Evolutionary conservation across 2,888 invertebrate species (phyloP).

Genomic region (Seladonia tumulorum): DNA sequence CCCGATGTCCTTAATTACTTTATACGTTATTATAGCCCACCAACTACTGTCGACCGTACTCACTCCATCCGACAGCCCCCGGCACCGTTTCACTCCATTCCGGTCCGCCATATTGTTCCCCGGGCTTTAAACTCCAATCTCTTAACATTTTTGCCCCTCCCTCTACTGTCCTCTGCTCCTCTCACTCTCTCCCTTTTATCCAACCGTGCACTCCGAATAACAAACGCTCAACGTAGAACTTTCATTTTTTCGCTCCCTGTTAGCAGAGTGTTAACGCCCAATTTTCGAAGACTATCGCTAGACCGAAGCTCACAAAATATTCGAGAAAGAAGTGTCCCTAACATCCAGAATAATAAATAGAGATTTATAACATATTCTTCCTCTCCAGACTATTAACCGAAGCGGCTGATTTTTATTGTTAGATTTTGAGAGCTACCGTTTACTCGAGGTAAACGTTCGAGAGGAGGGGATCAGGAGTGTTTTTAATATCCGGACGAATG

Average conservation of each 20-base stretch:
- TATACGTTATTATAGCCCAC: conserved; percentile 83
- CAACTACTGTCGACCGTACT: conserved; percentile 79
- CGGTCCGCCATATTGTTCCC: conserved; percentile 71
- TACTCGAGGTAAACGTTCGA: not conserved
- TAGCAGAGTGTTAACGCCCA: too few relatives aligned
- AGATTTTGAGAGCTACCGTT: not conserved
- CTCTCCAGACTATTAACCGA: too few relatives aligned
- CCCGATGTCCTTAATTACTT: conserved; percentile 85
- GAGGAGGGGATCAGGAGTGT: not conserved
- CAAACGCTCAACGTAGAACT: not conserved
- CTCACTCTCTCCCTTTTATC: not conserved
- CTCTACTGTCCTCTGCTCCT: not conserved
- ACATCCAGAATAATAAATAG: too few relatives aligned
- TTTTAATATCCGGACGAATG: not conserved
- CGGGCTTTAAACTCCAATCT: conserved; percentile 56
- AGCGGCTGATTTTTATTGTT: too few relatives aligned
- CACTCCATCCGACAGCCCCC: conserved; percentile 68
- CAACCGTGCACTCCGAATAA: conserved; percentile 11
- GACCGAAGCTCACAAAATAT: not conserved
- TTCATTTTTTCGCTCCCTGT: not conserved
- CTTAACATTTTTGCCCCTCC: conserved; percentile 37
- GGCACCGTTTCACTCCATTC: conserved; percentile 67
- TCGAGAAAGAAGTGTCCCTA: not conserved
- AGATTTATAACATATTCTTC: too few relatives aligned
- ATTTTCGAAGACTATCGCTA: not conserved